phyloP scores from a whole-genome alignment of 2,888 invertebrate genomes.

The Sminthurides aquaticus region DNA sequence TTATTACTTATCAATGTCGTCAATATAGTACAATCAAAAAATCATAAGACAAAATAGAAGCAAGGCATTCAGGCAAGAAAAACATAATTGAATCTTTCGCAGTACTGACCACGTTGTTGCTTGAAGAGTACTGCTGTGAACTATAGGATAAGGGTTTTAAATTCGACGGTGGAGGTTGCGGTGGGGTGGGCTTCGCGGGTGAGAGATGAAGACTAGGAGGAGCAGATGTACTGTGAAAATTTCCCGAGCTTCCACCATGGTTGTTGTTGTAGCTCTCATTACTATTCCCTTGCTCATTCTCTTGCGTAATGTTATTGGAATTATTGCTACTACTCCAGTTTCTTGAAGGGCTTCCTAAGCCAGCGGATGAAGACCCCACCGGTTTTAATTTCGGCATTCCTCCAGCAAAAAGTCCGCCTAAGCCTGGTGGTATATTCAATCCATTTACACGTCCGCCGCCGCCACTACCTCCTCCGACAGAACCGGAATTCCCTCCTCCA shows the following conservation, averaged over 20 bases:
- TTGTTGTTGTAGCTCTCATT: not conserved
- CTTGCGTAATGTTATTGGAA: conserved; percentile 2
- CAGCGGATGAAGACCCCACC: conserved; percentile 52
- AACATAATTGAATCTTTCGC: not conserved
- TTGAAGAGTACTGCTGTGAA: not conserved
- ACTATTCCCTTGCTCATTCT: not conserved
- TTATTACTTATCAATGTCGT: too few species aligned
- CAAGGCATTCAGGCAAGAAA: too few species aligned
- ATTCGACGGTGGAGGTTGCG: conserved; percentile 62
- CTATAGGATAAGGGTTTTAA: conserved; percentile 55
- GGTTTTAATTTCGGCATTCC: conserved; percentile 74
- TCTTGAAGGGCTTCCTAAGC: conserved; percentile 46
- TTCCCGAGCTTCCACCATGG: not conserved
- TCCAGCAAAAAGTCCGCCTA: conserved; percentile 71
- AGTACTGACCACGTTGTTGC: not conserved
- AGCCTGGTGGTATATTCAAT: conserved; percentile 45
- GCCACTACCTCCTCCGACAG: conserved; percentile 18
- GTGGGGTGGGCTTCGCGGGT: conserved; percentile 56
- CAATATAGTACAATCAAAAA: too few species aligned
- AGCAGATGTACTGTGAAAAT: conserved; percentile 3
- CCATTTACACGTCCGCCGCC: conserved; percentile 15
- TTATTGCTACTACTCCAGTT: conserved; percentile 43
- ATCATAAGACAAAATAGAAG: too few species aligned
- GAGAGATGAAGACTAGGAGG: conserved; percentile 32
- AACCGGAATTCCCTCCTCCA: conserved; percentile 19